phyloP scores from a whole-genome alignment of 2,113 vertebrate genomes.

The Nothobranchius furzeri region DNA sequence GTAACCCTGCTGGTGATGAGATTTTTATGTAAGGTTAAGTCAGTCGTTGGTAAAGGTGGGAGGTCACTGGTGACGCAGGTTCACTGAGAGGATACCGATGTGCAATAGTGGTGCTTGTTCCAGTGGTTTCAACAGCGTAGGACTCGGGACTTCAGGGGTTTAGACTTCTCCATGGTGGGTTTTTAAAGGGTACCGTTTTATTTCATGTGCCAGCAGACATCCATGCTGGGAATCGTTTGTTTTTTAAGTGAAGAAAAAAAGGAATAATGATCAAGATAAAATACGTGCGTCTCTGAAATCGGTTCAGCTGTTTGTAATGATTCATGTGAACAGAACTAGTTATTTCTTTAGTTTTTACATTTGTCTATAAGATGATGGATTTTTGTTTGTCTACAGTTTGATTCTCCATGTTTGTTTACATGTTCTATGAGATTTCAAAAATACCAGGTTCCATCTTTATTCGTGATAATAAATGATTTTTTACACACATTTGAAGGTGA shows the following conservation, averaged over 20 bases:
- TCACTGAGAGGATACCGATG: slow-evolving; percentile 29
- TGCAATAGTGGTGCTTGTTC: slow-evolving; percentile 45
- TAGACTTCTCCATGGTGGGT: background rate
- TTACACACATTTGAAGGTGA: slow-evolving; percentile 39
- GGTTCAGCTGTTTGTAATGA: background rate
- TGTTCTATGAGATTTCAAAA: slow-evolving; percentile 14
- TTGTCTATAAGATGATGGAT: slow-evolving; percentile 3
- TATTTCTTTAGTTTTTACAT: slow-evolving; percentile 2
- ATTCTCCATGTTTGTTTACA: background rate
- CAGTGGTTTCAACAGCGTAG: slow-evolving; percentile 5
- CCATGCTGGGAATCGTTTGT: slow-evolving; percentile 15
- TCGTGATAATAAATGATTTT: slow-evolving; percentile 56
- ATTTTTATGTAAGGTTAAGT: slow-evolving; percentile 15
- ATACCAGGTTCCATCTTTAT: slow-evolving; percentile 36
- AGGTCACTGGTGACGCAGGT: background rate
- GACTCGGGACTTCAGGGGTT: background rate
- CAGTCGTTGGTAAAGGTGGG: background rate
- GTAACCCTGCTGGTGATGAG: background rate
- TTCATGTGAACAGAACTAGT: background rate
- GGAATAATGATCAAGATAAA: background rate
- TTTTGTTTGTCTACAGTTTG: background rate
- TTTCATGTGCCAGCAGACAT: slow-evolving; percentile 23
- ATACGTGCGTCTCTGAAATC: background rate
- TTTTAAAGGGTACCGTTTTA: slow-evolving; percentile 32
- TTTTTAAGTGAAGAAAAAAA: slow-evolving; percentile 2